Evolutionary conservation across 2,113 vertebrate species (phyloP), one percentile per base, ranked within the genome.

Genomic region (Ascaphus truei): DNA sequence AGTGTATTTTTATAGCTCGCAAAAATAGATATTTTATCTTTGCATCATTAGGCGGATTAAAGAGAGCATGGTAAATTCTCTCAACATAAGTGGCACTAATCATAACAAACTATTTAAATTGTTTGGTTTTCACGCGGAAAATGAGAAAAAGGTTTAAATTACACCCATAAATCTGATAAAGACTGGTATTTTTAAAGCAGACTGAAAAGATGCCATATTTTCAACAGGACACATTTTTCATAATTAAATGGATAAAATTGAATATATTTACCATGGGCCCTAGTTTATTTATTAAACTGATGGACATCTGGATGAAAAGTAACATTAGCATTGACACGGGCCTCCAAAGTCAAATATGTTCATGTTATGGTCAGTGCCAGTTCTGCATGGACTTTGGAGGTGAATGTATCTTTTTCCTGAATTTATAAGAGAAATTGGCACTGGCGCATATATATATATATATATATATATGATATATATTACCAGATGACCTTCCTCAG

Each of bases 21-120:
- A 68, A 36, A 68, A 58, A 36, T 36, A 68, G 65, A 58, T 68
- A 68, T 68, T 67, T 67, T 68, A 68, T 68, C 52, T 68, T 27
- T 68, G 53, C 53, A 68, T 37, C 53, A 68, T 68, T 68, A 68
- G 37, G 53, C 65, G 45, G 65, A 58, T 68, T 68, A 68, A 68
- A 36, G 51, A 58, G 53, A 58, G 53, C 30, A n/a, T 43, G 65
- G 53, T 58, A 58, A 58, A 36, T 57, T 67, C 52, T 66, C 63
- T 57, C 18, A 68, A 26, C 26, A 57, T 41, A 68, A 68, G 39
- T 68, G 65, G 27, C 37, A 16, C 65, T 68, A 58, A 68, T 68
- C 53, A 68, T 48, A 68, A 48, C 53, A 68, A 34, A 34, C 65
- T 30, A 68, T 68, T 58, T 58, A 68, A n/a, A 58, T 30, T 26